Conservation (phyloP, 1,140 invertebrate species). For the Amphibalanus amphitrite region DNA sequence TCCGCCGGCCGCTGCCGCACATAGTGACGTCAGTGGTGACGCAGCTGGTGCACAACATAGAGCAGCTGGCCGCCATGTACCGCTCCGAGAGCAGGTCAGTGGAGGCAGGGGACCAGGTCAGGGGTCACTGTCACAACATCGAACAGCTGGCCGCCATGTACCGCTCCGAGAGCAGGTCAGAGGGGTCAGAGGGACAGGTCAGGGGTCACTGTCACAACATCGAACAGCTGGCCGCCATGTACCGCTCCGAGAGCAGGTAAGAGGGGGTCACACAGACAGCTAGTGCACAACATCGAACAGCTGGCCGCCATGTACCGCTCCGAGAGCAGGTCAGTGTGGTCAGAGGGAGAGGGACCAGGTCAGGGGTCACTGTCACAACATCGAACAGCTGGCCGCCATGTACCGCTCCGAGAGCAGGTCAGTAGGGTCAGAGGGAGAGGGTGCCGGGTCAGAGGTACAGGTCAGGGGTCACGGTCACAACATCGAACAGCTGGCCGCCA, state of each 20-base stretch:
- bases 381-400: constrained; percentile 40
- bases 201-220: too few relatives aligned
- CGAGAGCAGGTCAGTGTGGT: too few relatives aligned
- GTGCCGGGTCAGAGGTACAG: too few relatives aligned
- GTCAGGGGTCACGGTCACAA: too few relatives aligned
- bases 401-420: background rate
- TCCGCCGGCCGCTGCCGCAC: constrained; percentile 48
- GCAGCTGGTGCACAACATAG: constrained; percentile 67
- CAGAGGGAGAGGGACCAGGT: too few relatives aligned
- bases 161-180: background rate
- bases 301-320: constrained; percentile 24
- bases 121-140: too few relatives aligned
- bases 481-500: constrained; percentile 42
- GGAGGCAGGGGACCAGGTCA: too few relatives aligned
- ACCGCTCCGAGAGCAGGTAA: background rate
- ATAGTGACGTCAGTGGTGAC: constrained; percentile 44
- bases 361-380: too few relatives aligned
- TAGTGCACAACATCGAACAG: constrained; percentile 59
- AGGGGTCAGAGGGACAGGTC: too few relatives aligned
- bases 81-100: background rate
- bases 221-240: constrained; percentile 36
- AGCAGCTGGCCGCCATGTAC: constrained; percentile 33
- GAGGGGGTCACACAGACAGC: too few relatives aligned
- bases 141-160: constrained; percentile 36
- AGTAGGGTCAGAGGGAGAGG: too few relatives aligned